A percentile compares a stretch with the other conserved stretches of the same genome.
Conservation (phyloP, 2,113 vertebrate species). For the Phocoena sinus region DNA sequence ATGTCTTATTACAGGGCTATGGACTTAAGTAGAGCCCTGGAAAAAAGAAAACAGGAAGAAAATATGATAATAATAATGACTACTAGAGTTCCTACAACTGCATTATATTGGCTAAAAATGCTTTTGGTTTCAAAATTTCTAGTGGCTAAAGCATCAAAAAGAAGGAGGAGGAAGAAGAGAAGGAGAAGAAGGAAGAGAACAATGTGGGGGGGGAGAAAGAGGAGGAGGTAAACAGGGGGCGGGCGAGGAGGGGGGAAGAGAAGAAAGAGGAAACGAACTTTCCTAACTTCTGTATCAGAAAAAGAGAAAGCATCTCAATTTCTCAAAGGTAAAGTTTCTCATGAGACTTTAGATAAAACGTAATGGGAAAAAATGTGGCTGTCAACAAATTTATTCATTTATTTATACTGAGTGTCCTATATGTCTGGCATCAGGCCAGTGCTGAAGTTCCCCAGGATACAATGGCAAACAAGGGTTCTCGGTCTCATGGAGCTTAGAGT, state of each 20-base stretch:
- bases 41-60: neutral
- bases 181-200: neutral
- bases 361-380: neutral
- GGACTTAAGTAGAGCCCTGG: neutral
- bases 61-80: neutral
- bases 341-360: neutral
- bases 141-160: neutral
- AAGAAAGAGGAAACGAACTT: neutral
- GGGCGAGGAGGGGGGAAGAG: accelerated
- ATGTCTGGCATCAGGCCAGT: neutral
- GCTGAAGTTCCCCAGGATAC: neutral
- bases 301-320: neutral
- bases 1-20: neutral
- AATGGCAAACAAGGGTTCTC: neutral
- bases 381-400: neutral
- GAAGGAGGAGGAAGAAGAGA: neutral
- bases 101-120: neutral
- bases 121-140: neutral
- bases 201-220: neutral
- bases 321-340: neutral
- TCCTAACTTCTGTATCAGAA: neutral
- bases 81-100: neutral
- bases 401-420: neutral
- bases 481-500: neutral
- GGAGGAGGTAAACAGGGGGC: too few species aligned